phyloP scores from a whole-genome alignment of 2,113 vertebrate genomes.

The Macroglossus sobrinus region DNA sequence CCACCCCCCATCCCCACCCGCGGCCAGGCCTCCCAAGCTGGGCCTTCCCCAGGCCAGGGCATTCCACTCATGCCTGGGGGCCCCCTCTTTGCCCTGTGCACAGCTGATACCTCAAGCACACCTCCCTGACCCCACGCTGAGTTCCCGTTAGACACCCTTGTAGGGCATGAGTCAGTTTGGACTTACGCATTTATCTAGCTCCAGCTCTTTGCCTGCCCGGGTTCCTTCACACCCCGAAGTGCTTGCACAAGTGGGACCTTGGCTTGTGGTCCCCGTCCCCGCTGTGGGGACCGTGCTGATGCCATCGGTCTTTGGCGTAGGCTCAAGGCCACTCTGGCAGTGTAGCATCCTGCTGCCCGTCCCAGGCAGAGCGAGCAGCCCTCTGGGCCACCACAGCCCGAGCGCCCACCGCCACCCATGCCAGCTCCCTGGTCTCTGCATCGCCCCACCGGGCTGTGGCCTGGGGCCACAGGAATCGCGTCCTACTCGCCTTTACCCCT shows the following conservation, averaged over 20 bases:
- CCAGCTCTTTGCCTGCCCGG: background rate
- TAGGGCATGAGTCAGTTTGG: background rate
- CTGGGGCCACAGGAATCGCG: rapidly evolving
- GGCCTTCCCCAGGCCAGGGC: background rate
- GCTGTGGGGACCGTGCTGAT: background rate
- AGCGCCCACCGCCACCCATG: background rate
- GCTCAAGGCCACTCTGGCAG: background rate
- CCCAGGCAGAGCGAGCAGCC: background rate
- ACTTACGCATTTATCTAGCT: no score
- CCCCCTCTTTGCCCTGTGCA: background rate
- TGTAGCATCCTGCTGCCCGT: background rate
- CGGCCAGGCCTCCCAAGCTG: background rate
- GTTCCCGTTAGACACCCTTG: background rate
- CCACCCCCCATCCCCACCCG: no score
- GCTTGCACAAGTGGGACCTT: no score
- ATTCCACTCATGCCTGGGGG: background rate
- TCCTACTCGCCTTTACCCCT: background rate
- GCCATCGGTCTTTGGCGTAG: background rate
- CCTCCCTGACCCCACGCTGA: background rate
- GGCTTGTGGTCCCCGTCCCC: rapidly evolving
- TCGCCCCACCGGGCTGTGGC: rapidly evolving
- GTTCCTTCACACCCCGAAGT: background rate
- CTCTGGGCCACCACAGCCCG: background rate
- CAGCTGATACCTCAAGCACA: background rate
- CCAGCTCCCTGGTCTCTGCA: background rate